Percentiles rank a stretch among this genome's conserved stretches.
Conservation (phyloP, 2,113 vertebrate species). For the Oxyura jamaicensis region DNA sequence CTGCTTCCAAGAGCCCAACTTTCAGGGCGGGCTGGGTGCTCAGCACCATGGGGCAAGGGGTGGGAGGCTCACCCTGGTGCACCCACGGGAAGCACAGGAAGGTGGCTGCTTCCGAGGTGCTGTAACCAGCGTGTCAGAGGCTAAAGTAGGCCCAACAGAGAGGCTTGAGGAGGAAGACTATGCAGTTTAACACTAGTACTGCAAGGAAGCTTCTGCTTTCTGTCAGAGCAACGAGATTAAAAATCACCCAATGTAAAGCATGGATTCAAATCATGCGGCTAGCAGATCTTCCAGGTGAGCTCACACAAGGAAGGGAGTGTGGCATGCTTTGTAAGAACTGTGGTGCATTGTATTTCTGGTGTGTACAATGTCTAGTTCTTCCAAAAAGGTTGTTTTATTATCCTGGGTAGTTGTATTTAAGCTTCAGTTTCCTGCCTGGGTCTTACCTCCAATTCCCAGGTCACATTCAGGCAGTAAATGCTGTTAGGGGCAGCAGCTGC, state of each 20-base stretch:
- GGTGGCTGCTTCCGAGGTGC: too few relatives aligned
- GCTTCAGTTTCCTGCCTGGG: not conserved
- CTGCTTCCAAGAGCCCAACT: not conserved
- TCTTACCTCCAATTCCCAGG: not conserved
- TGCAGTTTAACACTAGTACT: not conserved
- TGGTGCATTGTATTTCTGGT: not conserved
- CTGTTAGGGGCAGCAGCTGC: not conserved
- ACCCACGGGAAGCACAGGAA: not conserved
- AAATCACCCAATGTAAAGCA: not conserved
- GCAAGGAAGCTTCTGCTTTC: not conserved
- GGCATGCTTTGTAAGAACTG: not conserved
- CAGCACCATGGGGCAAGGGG: not conserved
- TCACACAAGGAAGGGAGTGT: accelerated
- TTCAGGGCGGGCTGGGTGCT: accelerated
- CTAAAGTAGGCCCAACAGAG: not conserved
- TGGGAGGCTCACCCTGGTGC: not conserved
- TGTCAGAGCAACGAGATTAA: not conserved
- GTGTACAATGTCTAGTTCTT: not conserved
- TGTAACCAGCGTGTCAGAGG: not conserved
- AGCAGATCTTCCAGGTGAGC: not conserved
- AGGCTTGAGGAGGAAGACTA: not conserved
- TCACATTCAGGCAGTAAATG: not conserved
- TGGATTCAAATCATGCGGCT: not conserved
- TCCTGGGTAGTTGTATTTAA: not conserved
- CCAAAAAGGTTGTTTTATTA: not conserved